A percentile compares a stretch with the other conserved stretches of the same genome.
These are phyloP conservation scores for Phrynosoma platyrhinos DNA, from an alignment of 2,113 vertebrate genomes.

Conservation along the genomic window DNA sequence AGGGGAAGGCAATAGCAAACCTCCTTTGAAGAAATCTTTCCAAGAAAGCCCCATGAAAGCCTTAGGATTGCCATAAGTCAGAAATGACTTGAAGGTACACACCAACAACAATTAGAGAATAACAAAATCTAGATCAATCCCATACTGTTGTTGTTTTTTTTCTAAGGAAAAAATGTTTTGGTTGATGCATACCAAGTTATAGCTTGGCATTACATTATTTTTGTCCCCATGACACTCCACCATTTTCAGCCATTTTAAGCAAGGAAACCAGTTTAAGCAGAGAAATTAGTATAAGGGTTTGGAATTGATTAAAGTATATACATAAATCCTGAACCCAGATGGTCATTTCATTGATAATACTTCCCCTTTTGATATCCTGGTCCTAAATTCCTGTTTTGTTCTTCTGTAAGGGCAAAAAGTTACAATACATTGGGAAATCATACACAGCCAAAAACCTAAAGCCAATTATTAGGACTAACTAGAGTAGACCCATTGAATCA, in stretches of 20 bases:
- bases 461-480: background rate
- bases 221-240: background rate
- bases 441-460: slow-evolving; percentile 20
- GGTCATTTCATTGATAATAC: background rate
- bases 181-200: background rate
- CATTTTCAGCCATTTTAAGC: background rate
- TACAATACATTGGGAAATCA: background rate
- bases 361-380: background rate
- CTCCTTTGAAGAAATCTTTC: too few relatives aligned
- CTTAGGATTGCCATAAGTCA: too few relatives aligned
- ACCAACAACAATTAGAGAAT: background rate
- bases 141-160: background rate
- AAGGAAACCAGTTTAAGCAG: background rate
- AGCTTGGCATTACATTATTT: background rate
- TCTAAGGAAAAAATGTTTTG: background rate
- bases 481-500: too few relatives aligned
- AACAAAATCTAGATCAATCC: background rate
- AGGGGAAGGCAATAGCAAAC: too few relatives aligned
- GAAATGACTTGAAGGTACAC: too few relatives aligned
- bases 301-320: background rate
- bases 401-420: background rate
- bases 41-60: too few relatives aligned
- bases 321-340: background rate
- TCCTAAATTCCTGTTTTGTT: background rate
- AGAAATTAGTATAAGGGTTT: background rate